These are phyloP conservation scores for Eleginops maclovinus DNA, from an alignment of 2,113 vertebrate genomes.

Conservation along the genomic window DNA sequence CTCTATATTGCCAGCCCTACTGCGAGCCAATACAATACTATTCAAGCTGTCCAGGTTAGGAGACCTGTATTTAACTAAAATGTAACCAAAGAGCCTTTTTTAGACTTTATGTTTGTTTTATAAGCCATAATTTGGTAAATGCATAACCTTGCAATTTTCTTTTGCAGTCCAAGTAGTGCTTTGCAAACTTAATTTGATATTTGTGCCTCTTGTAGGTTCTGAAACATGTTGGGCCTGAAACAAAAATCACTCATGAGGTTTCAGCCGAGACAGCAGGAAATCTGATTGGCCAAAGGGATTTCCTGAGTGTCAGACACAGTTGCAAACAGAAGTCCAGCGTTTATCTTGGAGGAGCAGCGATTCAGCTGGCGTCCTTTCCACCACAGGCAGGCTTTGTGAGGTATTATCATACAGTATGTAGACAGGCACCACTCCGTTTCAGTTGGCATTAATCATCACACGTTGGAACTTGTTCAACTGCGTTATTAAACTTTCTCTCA, in stretches of 20 bases:
- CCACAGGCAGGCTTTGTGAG: slow-evolving; percentile 84
- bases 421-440: neutral
- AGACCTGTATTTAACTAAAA: neutral
- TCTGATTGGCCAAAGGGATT: slow-evolving; percentile 87
- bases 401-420: slow-evolving; percentile 60
- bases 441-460: neutral
- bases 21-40: no score
- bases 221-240: slow-evolving; percentile 76
- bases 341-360: slow-evolving; percentile 83
- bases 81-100: neutral
- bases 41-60: no score
- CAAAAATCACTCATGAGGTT: slow-evolving; percentile 85
- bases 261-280: slow-evolving; percentile 79
- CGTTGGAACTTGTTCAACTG: neutral
- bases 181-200: neutral
- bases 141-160: neutral
- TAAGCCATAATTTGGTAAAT: neutral
- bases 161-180: neutral
- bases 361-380: slow-evolving; percentile 74
- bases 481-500: neutral
- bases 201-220: slow-evolving; percentile 78
- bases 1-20: no score
- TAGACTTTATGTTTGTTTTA: no score
- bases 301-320: slow-evolving; percentile 84
- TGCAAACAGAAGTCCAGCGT: slow-evolving; percentile 70